A percentile compares a stretch with the other conserved stretches of the same genome.
Conservation (phyloP, 2,888 invertebrate genomes). For the Achlya flavicornis region DNA sequence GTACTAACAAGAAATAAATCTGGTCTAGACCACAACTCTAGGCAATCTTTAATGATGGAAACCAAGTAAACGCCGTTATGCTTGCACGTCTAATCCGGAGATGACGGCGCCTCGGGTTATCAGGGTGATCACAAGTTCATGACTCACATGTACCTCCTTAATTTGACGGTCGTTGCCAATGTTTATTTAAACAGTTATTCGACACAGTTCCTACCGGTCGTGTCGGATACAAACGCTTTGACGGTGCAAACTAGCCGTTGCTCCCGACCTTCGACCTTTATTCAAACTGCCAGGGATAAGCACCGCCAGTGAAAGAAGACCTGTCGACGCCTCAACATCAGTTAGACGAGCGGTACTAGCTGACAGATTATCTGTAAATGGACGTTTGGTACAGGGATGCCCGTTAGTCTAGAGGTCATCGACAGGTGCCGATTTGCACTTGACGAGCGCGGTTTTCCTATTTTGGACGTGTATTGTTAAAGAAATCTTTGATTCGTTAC, state of each 20-base stretch:
- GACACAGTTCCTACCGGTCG: constrained; percentile 66
- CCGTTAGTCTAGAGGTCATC: constrained; percentile 78
- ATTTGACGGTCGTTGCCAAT: constrained; percentile 72
- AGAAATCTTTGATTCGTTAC: constrained; percentile 62
- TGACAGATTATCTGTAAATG: constrained; percentile 41
- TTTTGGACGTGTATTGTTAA: constrained; percentile 75
- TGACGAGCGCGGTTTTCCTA: constrained; percentile 75
- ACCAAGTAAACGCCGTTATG: background rate
- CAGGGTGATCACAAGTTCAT: constrained; percentile 32
- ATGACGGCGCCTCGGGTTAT: constrained; percentile 27
- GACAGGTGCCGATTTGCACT: constrained; percentile 79
- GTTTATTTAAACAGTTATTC: constrained; percentile 75
- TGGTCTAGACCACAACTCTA: background rate
- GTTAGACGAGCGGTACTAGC: constrained; percentile 18
- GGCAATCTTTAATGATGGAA: background rate
- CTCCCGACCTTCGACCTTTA: constrained; percentile 79
- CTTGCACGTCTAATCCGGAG: background rate
- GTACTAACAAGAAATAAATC: background rate
- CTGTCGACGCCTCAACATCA: constrained; percentile 29
- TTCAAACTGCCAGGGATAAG: constrained; percentile 65
- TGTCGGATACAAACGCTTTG: constrained; percentile 43
- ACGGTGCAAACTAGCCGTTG: constrained; percentile 69
- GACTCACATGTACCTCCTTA: constrained; percentile 59
- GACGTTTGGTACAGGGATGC: constrained; percentile 55
- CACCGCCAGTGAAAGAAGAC: constrained; percentile 48